Base-by-base conservation (phyloP, 2,888 invertebrate species). In the Trachelus tabidus region DNA sequence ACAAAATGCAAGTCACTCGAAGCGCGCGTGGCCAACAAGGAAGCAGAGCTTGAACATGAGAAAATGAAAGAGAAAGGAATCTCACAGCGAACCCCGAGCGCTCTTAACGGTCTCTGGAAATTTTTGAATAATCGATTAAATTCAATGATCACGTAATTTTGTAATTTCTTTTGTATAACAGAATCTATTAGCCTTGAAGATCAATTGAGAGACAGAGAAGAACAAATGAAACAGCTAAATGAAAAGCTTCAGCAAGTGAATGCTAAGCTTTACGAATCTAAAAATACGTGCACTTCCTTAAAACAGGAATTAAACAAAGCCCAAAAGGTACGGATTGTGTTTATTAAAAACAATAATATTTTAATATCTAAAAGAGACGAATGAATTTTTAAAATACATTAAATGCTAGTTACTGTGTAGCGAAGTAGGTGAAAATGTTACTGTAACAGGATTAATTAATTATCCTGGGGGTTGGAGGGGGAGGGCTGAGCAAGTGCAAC, bases 391-490 rank as follows among this genome's bases (percentile, higher is more conserved):
- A 34, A 73, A 68, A 73, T 34, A 73, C 11, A 35, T 74, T 12
- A 6, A 30, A 33, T 69, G 12, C 30, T 80, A 92, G 92, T 94
- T 95, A 81, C 88, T 97, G 31, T 94, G 95, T 85, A 95, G 95
- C 88, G 97, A 97, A 92, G 92, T 96, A 30, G 97, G 97, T 0
- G 96, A 96, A 78, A 94, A 93, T 84, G 94, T 95, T 69, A 94
- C 94, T 85, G 92, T 96, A 12, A 94, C 94, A 84, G 93, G 93
- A 76, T 88, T 96, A 56, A 93, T 93, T 75, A 93, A 93, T 83
- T 93, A 93, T 80, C 91, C 93, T 75, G 92, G 93, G 73, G 94
- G 94, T 15, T 97, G 96, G 96, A 94, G 96, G 82, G 96, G 97
- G 0, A 93, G 96, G 81, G 95, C 96, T 1, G 96, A 96, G 86